Conservation (phyloP, 2,888 invertebrate species). For the Stegana nigrithorax region DNA sequence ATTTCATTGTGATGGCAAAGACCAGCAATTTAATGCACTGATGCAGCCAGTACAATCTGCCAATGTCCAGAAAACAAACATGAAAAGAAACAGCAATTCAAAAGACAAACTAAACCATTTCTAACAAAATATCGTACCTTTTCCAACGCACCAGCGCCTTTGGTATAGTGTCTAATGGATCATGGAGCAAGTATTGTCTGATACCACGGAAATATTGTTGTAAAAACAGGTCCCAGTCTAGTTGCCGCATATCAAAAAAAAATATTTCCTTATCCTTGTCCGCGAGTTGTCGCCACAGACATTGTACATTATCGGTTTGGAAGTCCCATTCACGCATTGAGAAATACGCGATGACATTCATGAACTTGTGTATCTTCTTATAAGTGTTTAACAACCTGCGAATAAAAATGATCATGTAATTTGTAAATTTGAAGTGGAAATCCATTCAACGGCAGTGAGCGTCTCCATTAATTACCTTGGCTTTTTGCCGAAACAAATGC, state of each 20-base stretch:
- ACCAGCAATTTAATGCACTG: neutral
- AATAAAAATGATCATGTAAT: neutral
- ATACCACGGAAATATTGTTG: conserved; percentile 78
- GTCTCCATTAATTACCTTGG: conserved; percentile 74
- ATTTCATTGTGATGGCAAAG: conserved; percentile 12
- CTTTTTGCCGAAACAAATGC: conserved; percentile 72
- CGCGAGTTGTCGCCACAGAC: conserved; percentile 73
- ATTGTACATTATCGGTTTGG: conserved; percentile 73
- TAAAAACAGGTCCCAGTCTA: conserved; percentile 81
- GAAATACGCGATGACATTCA: conserved; percentile 82
- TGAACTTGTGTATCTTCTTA: conserved; percentile 79
- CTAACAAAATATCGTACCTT: conserved; percentile 62
- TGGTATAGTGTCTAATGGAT: conserved; percentile 80
- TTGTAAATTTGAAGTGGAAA: neutral
- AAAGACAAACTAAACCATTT: conserved; percentile 11
- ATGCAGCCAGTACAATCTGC: conserved; percentile 21
- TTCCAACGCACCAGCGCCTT: conserved; percentile 75
- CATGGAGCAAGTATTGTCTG: conserved; percentile 82
- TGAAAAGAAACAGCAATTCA: conserved; percentile 17
- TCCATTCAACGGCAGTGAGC: no score
- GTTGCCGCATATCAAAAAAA: conserved; percentile 77
- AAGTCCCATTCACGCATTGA: conserved; percentile 83
- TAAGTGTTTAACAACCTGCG: conserved; percentile 81
- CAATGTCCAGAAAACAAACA: conserved; percentile 21
- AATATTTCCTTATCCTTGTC: conserved; percentile 74